These are phyloP conservation scores for Columba guinea DNA, from an alignment of 2,797 vertebrate species.

Conservation along the genomic window DNA sequence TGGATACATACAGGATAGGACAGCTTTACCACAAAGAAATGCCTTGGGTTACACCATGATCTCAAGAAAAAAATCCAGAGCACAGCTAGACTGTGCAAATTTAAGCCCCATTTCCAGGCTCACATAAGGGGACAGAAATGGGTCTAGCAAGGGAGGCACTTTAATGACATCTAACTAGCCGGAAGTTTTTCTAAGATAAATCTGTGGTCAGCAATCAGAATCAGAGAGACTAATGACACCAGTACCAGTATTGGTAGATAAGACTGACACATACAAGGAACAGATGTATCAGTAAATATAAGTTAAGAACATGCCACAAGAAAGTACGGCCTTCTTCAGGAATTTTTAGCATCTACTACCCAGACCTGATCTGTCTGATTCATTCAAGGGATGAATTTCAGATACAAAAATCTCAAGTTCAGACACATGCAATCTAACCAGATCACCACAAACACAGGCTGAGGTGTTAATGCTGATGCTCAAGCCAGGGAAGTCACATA, in stretches of 20 bases:
- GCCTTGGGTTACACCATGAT: background rate
- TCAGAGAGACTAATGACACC: background rate
- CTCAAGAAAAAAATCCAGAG: background rate
- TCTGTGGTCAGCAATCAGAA: background rate
- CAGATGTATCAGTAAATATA: background rate
- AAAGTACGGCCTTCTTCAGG: background rate
- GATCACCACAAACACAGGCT: background rate
- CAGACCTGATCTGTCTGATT: background rate
- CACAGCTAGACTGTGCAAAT: background rate
- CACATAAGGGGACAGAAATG: background rate
- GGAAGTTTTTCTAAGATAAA: background rate
- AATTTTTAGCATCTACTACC: background rate
- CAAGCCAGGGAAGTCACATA: background rate
- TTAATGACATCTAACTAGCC: background rate
- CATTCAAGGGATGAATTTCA: background rate
- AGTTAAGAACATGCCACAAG: background rate
- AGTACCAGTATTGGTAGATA: background rate
- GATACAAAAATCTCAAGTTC: background rate
- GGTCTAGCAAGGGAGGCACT: background rate
- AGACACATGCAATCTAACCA: rapidly evolving
- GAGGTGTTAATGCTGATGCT: background rate
- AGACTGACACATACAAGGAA: background rate
- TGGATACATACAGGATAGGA: background rate
- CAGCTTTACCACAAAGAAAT: background rate
- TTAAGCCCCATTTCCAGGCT: background rate